A percentile compares a stretch with the other conserved stretches of the same genome.
These are phyloP conservation scores for Ctenomys sociabilis DNA, from an alignment of 2,113 vertebrate species.

Conservation along the genomic window DNA sequence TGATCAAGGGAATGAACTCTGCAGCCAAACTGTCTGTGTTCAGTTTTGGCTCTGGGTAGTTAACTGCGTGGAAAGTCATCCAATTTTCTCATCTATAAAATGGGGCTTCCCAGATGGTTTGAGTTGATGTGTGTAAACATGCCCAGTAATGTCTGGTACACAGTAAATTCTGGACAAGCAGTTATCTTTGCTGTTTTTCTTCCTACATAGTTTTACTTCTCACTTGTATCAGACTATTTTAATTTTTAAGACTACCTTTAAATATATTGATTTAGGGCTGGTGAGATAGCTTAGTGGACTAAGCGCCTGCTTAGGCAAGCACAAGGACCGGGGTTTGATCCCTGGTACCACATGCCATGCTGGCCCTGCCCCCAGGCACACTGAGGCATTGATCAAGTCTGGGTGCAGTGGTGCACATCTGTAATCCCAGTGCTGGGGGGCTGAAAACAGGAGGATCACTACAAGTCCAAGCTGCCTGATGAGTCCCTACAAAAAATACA, in stretches of 20 bases:
- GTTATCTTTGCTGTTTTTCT: not conserved
- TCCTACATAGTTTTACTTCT: not conserved
- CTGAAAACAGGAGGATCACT: no score
- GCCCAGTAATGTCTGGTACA: not conserved
- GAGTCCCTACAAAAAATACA: no score
- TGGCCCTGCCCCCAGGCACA: no score
- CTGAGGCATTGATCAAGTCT: no score
- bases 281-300: no score
- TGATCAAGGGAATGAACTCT: not conserved
- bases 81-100: constrained; percentile 4
- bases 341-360: no score
- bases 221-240: not conserved
- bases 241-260: not conserved
- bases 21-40: not conserved
- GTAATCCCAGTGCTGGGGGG: no score
- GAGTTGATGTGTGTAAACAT: not conserved
- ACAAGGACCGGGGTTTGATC: no score
- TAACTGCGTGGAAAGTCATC: not conserved
- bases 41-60: not conserved
- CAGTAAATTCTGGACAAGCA: not conserved
- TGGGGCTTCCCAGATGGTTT: not conserved
- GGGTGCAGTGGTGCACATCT: no score
- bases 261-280: not conserved
- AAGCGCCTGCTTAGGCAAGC: no score
- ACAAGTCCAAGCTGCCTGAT: no score